Percentiles rank a stretch among this genome's conserved stretches.
Conservation (phyloP, 1,140 invertebrate species). For the Triops longicaudatus region DNA sequence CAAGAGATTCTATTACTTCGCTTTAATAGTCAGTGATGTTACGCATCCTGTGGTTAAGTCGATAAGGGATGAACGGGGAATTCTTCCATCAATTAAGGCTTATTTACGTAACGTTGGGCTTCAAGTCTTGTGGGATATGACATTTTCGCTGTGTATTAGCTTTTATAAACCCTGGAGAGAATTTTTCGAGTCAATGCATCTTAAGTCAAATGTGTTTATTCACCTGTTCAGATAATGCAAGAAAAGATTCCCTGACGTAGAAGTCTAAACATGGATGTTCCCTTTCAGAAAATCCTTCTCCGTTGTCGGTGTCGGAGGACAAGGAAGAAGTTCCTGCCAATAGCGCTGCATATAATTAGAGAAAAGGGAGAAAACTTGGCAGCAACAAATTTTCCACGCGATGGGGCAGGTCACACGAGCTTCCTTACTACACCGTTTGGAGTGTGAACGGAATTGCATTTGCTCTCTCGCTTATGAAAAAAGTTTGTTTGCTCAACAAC, state of each 20-base stretch:
- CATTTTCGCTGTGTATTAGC: neutral
- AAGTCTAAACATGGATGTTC: neutral
- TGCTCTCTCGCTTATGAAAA: neutral
- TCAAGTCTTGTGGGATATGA: neutral
- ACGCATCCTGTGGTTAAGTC: neutral
- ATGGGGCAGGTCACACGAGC: neutral
- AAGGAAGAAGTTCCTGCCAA: neutral
- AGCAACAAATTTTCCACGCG: neutral
- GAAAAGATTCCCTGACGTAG: neutral
- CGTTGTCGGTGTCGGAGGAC: neutral
- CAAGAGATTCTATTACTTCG: neutral
- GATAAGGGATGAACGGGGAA: neutral
- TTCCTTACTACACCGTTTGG: neutral
- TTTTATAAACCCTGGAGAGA: neutral
- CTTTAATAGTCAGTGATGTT: neutral
- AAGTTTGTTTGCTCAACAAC: neutral
- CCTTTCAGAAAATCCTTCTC: neutral
- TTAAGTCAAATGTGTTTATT: conserved; percentile 2
- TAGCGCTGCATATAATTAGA: neutral
- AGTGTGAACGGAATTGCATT: neutral
- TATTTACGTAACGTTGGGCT: neutral
- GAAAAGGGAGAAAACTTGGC: neutral
- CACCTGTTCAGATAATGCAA: neutral
- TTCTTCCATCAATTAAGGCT: neutral
- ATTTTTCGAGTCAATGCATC: neutral